Evolutionary conservation across 2,113 vertebrate species (phyloP).

Genomic region (Raja brachyura): DNA sequence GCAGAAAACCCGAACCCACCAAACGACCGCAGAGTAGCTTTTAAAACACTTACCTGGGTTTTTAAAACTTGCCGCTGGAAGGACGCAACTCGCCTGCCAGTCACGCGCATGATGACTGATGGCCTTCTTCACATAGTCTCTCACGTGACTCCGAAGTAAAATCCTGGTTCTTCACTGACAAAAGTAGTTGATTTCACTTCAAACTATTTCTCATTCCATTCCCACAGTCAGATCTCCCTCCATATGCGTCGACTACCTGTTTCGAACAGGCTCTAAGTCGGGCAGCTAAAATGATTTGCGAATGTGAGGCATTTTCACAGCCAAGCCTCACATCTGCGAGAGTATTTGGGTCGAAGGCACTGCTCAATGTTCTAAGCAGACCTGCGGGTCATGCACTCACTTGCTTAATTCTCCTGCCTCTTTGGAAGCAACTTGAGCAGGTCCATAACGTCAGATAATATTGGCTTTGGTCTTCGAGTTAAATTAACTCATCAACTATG

Average conservation of each 20-base stretch:
- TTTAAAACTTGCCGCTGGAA: too few species aligned
- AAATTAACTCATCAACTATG: not conserved
- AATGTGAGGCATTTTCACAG: not conserved
- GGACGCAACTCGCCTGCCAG: too few species aligned
- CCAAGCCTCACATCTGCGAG: not conserved
- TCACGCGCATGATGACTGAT: too few species aligned
- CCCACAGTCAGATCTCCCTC: not conserved
- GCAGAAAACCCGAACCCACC: too few species aligned
- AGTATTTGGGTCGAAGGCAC: not conserved
- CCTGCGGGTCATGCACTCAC: not conserved
- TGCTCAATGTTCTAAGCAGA: not conserved
- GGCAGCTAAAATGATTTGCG: not conserved
- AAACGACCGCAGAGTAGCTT: too few species aligned
- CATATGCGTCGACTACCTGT: not conserved
- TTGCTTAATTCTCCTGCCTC: not conserved
- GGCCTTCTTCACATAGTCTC: too few species aligned
- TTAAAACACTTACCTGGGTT: too few species aligned
- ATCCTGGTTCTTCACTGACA: not conserved
- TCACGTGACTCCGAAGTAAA: too few species aligned
- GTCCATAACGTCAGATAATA: not conserved
- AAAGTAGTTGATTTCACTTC: not conserved
- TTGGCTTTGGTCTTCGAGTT: not conserved
- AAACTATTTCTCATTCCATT: not conserved
- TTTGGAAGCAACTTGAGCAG: not conserved
- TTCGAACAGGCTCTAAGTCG: not conserved